Conservation (phyloP, 2,113 vertebrate genomes). For the Lamprotornis superbus region DNA sequence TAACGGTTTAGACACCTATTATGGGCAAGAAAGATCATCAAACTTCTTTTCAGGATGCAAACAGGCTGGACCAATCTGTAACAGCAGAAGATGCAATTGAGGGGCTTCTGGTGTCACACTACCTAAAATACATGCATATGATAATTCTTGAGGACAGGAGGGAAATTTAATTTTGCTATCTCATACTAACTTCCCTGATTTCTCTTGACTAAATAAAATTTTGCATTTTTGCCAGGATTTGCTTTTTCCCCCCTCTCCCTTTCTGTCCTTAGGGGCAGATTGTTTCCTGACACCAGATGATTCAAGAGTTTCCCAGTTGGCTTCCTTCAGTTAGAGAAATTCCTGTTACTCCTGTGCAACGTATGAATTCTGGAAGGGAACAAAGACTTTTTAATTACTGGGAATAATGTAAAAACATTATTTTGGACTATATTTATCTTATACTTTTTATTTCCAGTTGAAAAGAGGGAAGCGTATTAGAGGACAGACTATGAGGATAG, state of each 20-base stretch:
- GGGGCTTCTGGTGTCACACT: neutral
- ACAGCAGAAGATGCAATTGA: constrained; percentile 35
- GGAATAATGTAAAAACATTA: neutral
- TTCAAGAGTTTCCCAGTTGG: neutral
- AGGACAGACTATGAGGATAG: neutral
- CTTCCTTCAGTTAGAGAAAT: neutral
- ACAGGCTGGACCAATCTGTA: constrained; percentile 47
- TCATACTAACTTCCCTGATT: neutral
- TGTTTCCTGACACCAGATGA: neutral
- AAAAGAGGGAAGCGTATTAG: neutral
- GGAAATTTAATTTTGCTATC: neutral
- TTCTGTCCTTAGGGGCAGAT: neutral
- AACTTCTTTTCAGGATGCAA: constrained; percentile 71
- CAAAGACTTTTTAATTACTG: neutral
- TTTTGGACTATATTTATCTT: neutral
- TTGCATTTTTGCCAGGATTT: neutral
- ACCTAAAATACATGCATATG: neutral
- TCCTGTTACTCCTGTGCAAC: neutral
- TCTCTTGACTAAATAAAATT: neutral
- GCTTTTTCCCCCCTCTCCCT: rapidly evolving
- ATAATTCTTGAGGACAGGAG: neutral
- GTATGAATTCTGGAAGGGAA: neutral
- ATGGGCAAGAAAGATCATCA: constrained; percentile 72
- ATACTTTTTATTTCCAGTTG: neutral
- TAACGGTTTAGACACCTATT: constrained; percentile 77